Base-by-base conservation (phyloP, 2,113 vertebrate species). In the Apus apus region DNA sequence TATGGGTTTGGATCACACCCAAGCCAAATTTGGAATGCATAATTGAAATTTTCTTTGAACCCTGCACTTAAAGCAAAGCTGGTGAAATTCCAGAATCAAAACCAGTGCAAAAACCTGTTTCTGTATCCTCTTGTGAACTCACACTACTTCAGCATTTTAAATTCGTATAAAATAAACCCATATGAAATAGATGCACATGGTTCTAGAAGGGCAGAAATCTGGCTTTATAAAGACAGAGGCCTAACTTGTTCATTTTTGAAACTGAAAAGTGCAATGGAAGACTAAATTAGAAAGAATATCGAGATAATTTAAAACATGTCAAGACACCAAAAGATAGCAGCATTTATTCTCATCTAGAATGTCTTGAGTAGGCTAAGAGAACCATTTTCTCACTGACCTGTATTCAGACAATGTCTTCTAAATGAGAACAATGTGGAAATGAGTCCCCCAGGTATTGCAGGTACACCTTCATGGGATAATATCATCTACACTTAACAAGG, bases 111-210 rank as follows among this genome's bases (percentile, higher is more conserved):
- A 90, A 81, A 17, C 22, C 29, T 67, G 61, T 34, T 85, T 82
- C 73, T 89, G 34, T 96, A 62, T 94, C 93, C 93, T 94, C 77
- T 54, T 68, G 61, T 95, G 93, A 96, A 94, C 87, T 34, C 56
- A 50, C 30, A 8, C 3, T 22, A 64, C 60, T 85, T 15, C 46
- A 78, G 40, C 21, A 43, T 65, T 89, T 75, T 11, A 46, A 48
- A 75, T 82, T n/a, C 7, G 2, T 36, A 6, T 5, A 5, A 68
- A 88, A 65, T 25, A 82, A 62, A 18, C 10, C 8, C 7, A 14
- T 56, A 43, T 23, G 13, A 85, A 90, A 50, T 10, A 87, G 46
- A 38, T 70, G 4, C 25, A 54, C 0, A 0, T 34, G 3, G 2
- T 15, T 76, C 30, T 50, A 46, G 23, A 90, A 54, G 29, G 15